Base-by-base conservation (phyloP, 2,888 invertebrate genomes). In the Gymnosoma rotundatum region DNA sequence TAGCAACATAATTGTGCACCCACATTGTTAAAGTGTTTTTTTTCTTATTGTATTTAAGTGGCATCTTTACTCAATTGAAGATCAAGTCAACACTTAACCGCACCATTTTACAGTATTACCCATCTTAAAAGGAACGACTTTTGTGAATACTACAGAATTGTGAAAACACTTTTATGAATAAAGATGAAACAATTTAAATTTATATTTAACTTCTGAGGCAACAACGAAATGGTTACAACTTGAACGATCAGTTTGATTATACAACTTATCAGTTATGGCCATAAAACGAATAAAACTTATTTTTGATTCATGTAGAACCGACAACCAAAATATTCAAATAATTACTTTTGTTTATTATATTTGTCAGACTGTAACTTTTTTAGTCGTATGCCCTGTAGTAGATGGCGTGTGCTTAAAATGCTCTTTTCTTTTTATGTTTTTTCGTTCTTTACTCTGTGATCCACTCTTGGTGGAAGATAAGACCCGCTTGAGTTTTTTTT, bases 1-100 rank as follows among this genome's bases (percentile, higher is more conserved):
- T 72, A 67, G 83, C 85, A 79, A 76, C 83, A 79, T 85, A 85
- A 85, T 85, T 85, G 83, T 76, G 85, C 85, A 85, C 85, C 85
- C 85, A 83, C 85, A 85, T 85, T 76, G 67, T 58, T 78, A 70
- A 60, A n/a, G 12, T 16, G 58, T 72, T 18, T 54, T 48, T 3
- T 50, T 48, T 20, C 21, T 25, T 63, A 42, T 45, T n/a, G 10
- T 20, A 12, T 56, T 78, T 81, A 80, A 81, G 75, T 81, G 74
- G 74, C 80, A 75, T 81, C 69, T 75, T 81, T 75, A 8, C 61
- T 56, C 56, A 21, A 38, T 69, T 50, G 56, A 69, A 75, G 80
- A 81, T 75, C 80, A 75, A 50, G 56, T 70, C 48, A 63, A 69
- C 64, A 81, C 69, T 70, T 69, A 70, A 61, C 54, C 32, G 21